These are phyloP conservation scores for Bombus superbus DNA, from an alignment of 1,140 invertebrate species.

Conservation along the genomic window DNA sequence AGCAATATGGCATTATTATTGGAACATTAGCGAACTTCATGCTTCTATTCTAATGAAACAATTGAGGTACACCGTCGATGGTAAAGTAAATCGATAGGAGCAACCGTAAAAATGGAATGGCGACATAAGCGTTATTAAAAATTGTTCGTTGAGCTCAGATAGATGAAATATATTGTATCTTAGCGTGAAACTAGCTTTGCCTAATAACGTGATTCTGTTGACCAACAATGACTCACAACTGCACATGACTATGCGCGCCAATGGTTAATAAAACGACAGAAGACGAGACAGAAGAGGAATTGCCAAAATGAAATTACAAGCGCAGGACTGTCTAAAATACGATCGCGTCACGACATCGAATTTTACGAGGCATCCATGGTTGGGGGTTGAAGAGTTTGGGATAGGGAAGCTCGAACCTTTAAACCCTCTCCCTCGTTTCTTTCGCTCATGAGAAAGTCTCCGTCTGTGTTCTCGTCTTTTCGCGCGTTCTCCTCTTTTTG, in stretches of 20 bases:
- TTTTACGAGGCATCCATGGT: slow-evolving; percentile 53
- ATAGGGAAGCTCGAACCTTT: slow-evolving; percentile 42
- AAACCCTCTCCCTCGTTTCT: slow-evolving; percentile 20
- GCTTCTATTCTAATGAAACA: no score
- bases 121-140: no score
- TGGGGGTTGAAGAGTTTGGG: background rate
- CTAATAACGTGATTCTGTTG: slow-evolving; percentile 32
- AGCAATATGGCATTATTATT: no score
- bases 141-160: no score
- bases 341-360: slow-evolving; percentile 4
- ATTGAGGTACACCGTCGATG: no score
- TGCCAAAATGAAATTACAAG: slow-evolving; percentile 59
- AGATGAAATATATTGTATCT: no score
- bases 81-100: no score
- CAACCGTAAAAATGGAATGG: no score
- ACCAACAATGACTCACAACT: slow-evolving; percentile 43
- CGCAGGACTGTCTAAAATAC: background rate
- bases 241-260: slow-evolving; percentile 13
- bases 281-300: background rate
- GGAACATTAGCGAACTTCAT: no score
- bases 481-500: slow-evolving; percentile 11
- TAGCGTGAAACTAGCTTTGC: no score
- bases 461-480: background rate
- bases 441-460: slow-evolving; percentile 35
- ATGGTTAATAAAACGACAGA: slow-evolving; percentile 24